Evolutionary conservation across 2,113 vertebrate genomes (phyloP).

Genomic region (Mohoua ochrocephala): DNA sequence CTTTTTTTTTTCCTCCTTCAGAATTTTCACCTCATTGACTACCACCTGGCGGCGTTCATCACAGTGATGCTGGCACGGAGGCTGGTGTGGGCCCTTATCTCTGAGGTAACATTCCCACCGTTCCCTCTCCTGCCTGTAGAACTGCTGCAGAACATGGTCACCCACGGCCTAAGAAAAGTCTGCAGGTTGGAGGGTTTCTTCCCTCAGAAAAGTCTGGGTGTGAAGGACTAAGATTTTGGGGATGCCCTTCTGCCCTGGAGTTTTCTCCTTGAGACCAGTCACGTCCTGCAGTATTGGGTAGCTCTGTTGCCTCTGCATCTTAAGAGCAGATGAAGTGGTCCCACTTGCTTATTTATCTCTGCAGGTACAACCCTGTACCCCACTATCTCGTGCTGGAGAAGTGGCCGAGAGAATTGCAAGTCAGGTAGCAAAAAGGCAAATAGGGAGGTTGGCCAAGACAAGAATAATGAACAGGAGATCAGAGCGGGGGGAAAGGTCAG

Average conservation of each 20-base stretch:
- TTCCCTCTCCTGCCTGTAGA: background rate
- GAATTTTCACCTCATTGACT: conserved; percentile 99
- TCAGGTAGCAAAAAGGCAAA: background rate
- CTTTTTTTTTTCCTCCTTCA: conserved; percentile 68
- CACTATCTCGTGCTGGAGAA: background rate
- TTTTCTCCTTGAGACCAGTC: background rate
- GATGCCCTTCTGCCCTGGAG: background rate
- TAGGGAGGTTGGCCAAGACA: background rate
- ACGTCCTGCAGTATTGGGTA: background rate
- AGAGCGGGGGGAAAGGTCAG: background rate
- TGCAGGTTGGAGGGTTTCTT: background rate
- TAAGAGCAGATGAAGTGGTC: background rate
- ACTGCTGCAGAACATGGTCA: background rate
- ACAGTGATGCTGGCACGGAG: conserved; percentile 96
- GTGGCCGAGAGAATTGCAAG: background rate
- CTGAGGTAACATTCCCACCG: conserved; percentile 80
- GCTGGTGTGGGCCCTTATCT: conserved; percentile 95
- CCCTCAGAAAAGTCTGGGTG: background rate
- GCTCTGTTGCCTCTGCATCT: background rate
- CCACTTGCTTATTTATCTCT: background rate
- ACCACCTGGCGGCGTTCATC: conserved; percentile 95
- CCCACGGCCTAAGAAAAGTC: background rate
- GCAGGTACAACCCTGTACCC: background rate
- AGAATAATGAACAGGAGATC: background rate
- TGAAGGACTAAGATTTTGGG: background rate